These are phyloP conservation scores for Neocrepidodera transversa DNA, from an alignment of 2,888 invertebrate genomes.

Conservation along the genomic window DNA sequence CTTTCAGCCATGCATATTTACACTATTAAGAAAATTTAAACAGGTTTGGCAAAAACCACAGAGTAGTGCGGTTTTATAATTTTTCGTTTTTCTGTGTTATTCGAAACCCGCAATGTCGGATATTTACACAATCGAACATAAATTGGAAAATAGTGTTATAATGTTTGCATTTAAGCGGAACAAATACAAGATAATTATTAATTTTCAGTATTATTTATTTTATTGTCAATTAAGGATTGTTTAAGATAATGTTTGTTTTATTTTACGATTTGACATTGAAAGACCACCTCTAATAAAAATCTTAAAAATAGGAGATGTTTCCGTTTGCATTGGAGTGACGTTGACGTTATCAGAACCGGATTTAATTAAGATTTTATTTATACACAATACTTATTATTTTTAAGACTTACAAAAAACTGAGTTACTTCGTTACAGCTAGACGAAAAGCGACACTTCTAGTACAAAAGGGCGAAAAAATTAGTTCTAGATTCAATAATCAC, in stretches of 20 bases:
- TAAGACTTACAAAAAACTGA: too few species aligned
- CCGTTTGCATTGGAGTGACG: background rate
- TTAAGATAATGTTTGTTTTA: conserved; percentile 32
- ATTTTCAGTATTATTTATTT: conserved; percentile 36
- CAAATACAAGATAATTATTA: conserved; percentile 46
- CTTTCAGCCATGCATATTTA: background rate
- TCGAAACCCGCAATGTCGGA: conserved; percentile 33
- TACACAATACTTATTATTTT: too few species aligned
- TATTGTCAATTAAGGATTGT: conserved; percentile 39
- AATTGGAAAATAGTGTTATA: conserved; percentile 47
- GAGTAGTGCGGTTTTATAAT: conserved; percentile 6
- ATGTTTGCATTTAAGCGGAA: conserved; percentile 46
- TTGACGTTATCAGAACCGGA: background rate
- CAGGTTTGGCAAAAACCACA: conserved; percentile 13
- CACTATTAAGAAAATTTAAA: conserved; percentile 5
- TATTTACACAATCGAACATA: conserved; percentile 46
- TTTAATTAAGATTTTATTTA: background rate
- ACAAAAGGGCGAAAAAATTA: too few species aligned
- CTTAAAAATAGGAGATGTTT: background rate
- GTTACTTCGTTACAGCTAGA: too few species aligned
- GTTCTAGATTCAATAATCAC: too few species aligned
- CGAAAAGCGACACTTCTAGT: too few species aligned
- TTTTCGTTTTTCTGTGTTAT: conserved; percentile 32
- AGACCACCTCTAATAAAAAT: conserved; percentile 25
- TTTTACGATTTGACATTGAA: conserved; percentile 34